Percentiles rank a stretch among this genome's conserved stretches.
Conservation (phyloP, 2,888 invertebrate genomes). For the Lumbricus terrestris region DNA sequence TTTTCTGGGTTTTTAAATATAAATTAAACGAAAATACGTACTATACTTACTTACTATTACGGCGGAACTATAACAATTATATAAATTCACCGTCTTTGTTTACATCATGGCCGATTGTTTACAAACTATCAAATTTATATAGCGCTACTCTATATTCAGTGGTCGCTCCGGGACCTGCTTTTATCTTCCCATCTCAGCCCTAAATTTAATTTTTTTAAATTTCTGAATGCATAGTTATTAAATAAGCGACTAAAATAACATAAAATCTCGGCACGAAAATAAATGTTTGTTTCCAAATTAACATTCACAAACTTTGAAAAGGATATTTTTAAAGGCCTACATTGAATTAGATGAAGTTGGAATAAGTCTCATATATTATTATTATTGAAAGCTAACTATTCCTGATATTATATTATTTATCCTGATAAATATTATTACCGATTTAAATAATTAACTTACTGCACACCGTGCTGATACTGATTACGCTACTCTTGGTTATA, state of each 20-base stretch:
- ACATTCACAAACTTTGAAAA: background rate
- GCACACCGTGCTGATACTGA: background rate
- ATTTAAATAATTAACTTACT: background rate
- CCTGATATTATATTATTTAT: too few species aligned
- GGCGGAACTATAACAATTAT: too few species aligned
- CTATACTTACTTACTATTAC: too few species aligned
- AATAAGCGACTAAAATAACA: background rate
- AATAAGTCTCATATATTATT: background rate
- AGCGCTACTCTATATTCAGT: background rate
- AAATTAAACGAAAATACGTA: too few species aligned
- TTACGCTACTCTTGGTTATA: background rate
- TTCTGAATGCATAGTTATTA: background rate
- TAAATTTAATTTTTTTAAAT: background rate
- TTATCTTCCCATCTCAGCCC: background rate
- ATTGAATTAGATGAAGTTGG: background rate
- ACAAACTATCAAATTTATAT: background rate
- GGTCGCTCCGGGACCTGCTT: background rate
- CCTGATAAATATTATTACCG: background rate
- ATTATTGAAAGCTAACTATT: too few species aligned
- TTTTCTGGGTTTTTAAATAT: too few species aligned
- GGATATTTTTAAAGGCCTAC: background rate
- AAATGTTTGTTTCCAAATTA: background rate
- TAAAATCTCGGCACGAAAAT: background rate
- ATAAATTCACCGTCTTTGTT: background rate
- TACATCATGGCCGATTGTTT: background rate